These are phyloP conservation scores for Ephydatia muelleri DNA, from an alignment of 37 sponge, comb jelly and placozoan genomes.

Conservation along the genomic window DNA sequence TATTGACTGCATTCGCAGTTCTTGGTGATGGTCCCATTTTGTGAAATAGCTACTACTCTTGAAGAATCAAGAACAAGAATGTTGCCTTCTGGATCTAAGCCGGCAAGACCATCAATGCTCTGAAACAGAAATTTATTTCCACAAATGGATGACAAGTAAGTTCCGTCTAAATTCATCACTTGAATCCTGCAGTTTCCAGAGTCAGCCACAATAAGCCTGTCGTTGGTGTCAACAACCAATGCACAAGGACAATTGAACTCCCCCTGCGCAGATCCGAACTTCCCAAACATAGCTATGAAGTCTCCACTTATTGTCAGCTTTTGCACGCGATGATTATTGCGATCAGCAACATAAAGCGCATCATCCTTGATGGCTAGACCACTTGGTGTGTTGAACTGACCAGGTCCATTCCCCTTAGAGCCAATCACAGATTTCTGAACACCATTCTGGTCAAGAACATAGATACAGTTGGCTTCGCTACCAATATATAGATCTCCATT, in stretches of 20 bases:
- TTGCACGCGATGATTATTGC: conserved; percentile 4
- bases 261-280: conserved; percentile 11
- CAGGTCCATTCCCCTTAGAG: conserved; percentile 15
- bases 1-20: too few species aligned
- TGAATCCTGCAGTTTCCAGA: conserved; percentile 39
- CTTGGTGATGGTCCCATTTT: too few species aligned
- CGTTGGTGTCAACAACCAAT: conserved; percentile 4
- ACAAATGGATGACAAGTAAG: too few species aligned
- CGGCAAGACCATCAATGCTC: too few species aligned
- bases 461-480: too few species aligned
- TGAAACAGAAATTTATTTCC: too few species aligned
- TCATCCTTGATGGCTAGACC: conserved; percentile 2
- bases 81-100: too few species aligned
- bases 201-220: conserved; percentile 33
- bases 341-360: conserved; percentile 36
- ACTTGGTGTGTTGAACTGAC: conserved; percentile 5
- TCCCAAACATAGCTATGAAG: conserved; percentile 15
- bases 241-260: conserved; percentile 32
- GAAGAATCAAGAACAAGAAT: too few species aligned
- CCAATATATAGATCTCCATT: too few species aligned
- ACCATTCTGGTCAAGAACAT: too few species aligned
- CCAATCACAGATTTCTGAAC: conserved; percentile 28
- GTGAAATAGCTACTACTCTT: too few species aligned
- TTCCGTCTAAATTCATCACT: conserved; percentile 29
- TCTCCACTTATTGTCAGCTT: conserved; percentile 30